phyloP scores from a whole-genome alignment of 2,888 invertebrate genomes.

The Eupithecia pulchellata region DNA sequence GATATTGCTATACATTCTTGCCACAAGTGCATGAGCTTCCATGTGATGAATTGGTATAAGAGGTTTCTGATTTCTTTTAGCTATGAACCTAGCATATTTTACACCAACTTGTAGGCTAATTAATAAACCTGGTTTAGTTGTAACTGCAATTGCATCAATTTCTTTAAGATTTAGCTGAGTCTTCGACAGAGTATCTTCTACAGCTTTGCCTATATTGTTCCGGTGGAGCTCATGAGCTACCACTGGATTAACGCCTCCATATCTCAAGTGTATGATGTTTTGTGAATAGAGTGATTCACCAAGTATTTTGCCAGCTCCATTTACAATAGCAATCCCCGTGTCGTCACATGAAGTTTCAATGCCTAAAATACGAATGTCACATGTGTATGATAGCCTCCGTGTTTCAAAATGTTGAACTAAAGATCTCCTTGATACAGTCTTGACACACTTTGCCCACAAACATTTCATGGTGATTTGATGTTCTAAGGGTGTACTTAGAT shows the following conservation, averaged over 20 bases:
- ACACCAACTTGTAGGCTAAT: slow-evolving; percentile 92
- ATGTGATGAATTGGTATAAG: slow-evolving; percentile 99
- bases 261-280: slow-evolving; percentile 88
- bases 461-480: slow-evolving; percentile 4
- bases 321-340: slow-evolving; percentile 95
- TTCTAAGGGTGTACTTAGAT: not conserved
- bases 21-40: slow-evolving; percentile 98
- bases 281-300: slow-evolving; percentile 94
- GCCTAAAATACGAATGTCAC: slow-evolving; percentile 87
- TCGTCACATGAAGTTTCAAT: slow-evolving; percentile 99
- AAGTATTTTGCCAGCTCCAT: slow-evolving; percentile 88
- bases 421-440: not conserved
- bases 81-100: slow-evolving; percentile 92
- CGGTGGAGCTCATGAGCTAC: slow-evolving; percentile 93
- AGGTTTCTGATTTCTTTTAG: slow-evolving; percentile 88
- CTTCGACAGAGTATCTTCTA: slow-evolving; percentile 87
- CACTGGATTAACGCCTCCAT: slow-evolving; percentile 96
- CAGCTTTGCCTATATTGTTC: slow-evolving; percentile 90
- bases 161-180: slow-evolving; percentile 87
- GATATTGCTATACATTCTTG: slow-evolving; percentile 89
- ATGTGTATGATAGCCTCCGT: slow-evolving; percentile 13
- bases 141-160: slow-evolving; percentile 95
- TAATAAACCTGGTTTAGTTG: slow-evolving; percentile 94
- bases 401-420: slow-evolving; percentile 4
- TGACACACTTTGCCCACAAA: slow-evolving; percentile 1